These are phyloP conservation scores for Castor canadensis DNA, from an alignment of 2,113 vertebrate species.

Conservation along the genomic window DNA sequence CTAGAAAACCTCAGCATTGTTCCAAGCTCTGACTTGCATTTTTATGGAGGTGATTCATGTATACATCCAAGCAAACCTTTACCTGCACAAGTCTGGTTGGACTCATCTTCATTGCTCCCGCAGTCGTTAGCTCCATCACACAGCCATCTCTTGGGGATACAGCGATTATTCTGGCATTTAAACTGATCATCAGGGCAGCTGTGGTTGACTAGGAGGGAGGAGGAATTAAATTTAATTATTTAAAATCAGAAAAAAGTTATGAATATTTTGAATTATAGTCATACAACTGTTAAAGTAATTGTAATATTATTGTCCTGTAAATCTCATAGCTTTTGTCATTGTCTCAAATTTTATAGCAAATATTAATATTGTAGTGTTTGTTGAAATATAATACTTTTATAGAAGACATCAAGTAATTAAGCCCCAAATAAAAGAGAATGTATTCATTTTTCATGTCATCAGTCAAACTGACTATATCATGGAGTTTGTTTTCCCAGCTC, in stretches of 20 bases:
- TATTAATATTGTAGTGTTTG: neutral
- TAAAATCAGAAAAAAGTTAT: slow-evolving; percentile 7
- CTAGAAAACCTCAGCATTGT: neutral
- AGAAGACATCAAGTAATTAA: neutral
- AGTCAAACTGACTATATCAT: neutral
- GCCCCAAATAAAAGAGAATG: neutral
- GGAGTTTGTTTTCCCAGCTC: neutral
- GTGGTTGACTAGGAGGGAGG: slow-evolving; percentile 89
- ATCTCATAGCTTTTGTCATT: neutral
- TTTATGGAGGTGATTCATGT: neutral
- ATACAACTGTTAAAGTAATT: neutral
- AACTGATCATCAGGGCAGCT: slow-evolving; percentile 96
- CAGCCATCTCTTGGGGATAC: slow-evolving; percentile 97
- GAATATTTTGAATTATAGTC: slow-evolving; percentile 14
- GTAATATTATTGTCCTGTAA: neutral
- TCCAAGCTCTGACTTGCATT: neutral
- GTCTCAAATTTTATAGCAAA: slow-evolving; percentile 22
- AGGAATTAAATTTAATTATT: neutral
- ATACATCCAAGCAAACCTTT: slow-evolving; percentile 58
- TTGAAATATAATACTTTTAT: neutral
- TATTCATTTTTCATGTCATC: neutral
- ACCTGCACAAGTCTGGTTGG: slow-evolving; percentile 96
- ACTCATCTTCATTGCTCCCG: slow-evolving; percentile 94
- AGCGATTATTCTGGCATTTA: slow-evolving; percentile 97
- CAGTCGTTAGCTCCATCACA: slow-evolving; percentile 98